Evolutionary conservation across 2,888 invertebrate species (phyloP), one percentile per base, ranked within the genome.

Genomic region (Euproctis similis): DNA sequence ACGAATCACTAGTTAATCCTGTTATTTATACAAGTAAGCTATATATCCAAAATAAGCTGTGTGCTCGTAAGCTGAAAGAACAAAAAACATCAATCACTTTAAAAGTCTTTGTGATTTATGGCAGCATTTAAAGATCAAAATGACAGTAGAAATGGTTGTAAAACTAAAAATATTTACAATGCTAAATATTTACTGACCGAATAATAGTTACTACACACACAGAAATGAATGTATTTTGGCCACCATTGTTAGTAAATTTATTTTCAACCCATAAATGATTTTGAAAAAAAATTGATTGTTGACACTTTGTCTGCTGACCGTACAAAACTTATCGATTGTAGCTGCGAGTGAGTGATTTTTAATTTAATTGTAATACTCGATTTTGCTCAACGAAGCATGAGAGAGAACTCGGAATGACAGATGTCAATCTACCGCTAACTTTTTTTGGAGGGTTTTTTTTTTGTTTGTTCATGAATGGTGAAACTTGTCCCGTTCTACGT

Each of bases 281-380:
- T n/a, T n/a, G n/a, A n/a, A n/a, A n/a, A n/a, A n/a, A n/a, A 25
- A 39, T 10, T 9, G 13, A 29, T n/a, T 11, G 13, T 19, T 14
- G 19, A 24, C 20, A 26, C 6, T 26, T 61, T 53, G 53, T 65
- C 36, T 73, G 64, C 48, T 39, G 46, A 55, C 77, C 31, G 42
- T 80, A 69, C 72, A 39, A 38, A 39, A 43, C 34, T 39, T 57
- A 60, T 64, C 70, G 63, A 68, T 71, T 60, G 69, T 71, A 63
- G 59, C 63, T 61, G 37, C 47, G 46, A 62, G 57, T 76, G 77
- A 84, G 56, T 82, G 82, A 74, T 80, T 82, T 80, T 76, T 73
- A 82, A 82, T 81, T 80, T 82, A 81, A 84, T 82, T 82, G 78
- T 81, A 72, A 77, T 81, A 82, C 82, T 60, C 72, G 82, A 80